Conservation (phyloP, 2,797 vertebrate species). For the Tadarida brasiliensis region DNA sequence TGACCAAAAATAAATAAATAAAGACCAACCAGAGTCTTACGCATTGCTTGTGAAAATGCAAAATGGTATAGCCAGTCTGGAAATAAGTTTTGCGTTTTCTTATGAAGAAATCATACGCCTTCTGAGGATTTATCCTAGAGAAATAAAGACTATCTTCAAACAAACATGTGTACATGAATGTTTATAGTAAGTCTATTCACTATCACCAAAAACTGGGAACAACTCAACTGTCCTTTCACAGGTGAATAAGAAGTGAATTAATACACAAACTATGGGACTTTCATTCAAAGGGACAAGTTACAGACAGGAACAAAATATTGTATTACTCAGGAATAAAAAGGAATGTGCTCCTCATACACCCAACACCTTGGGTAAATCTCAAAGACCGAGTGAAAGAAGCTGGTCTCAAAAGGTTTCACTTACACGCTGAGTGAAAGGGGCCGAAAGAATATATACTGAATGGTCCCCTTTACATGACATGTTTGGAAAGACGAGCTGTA, state of each 20-base stretch:
- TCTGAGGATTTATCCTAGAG: neutral
- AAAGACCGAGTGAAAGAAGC: neutral
- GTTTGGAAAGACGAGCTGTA: neutral
- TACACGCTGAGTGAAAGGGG: neutral
- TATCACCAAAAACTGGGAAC: neutral
- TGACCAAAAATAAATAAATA: neutral
- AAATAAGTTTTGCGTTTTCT: neutral
- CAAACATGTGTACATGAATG: neutral
- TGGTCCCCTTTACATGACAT: neutral
- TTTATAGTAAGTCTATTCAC: neutral
- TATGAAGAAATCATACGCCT: neutral
- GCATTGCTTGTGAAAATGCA: neutral
- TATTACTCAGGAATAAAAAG: neutral
- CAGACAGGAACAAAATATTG: too few species aligned
- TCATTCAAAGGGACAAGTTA: too few species aligned
- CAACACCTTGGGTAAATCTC: neutral
- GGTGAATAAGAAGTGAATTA: neutral
- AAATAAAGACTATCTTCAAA: neutral
- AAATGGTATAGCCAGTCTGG: too few species aligned
- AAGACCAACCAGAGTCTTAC: neutral
- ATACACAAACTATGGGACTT: neutral
- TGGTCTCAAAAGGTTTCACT: neutral
- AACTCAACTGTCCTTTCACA: neutral
- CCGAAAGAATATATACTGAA: neutral
- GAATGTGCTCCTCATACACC: rapidly evolving